Conservation (phyloP, 2,797 vertebrate genomes). For the Emydoidea blandingii region DNA sequence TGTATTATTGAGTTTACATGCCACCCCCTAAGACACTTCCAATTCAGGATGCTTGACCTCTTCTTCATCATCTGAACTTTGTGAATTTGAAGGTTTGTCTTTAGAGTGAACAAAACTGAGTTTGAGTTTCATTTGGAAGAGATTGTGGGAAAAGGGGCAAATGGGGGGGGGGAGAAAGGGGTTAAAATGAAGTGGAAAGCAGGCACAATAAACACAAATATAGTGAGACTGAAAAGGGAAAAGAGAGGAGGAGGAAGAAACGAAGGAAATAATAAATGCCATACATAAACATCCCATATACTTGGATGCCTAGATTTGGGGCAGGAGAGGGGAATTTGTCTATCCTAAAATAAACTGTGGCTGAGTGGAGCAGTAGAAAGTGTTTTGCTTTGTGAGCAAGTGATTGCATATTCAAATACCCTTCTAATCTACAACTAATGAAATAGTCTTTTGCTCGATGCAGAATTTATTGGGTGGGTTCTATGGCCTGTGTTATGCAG, state of each 20-base stretch:
- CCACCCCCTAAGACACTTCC: not conserved
- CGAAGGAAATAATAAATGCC: not conserved
- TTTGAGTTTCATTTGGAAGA: not conserved
- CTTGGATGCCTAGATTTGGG: not conserved
- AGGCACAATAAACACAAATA: not conserved
- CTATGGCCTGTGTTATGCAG: not conserved
- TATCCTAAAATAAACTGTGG: not conserved
- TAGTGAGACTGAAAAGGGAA: not conserved
- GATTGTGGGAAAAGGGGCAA: not conserved
- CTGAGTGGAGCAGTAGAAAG: not conserved
- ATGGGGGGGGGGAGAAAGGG: not conserved
- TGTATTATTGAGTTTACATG: not conserved
- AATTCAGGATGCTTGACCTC: not conserved
- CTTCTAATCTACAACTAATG: not conserved
- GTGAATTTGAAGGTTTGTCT: conserved; percentile 7
- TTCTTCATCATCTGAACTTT: not conserved
- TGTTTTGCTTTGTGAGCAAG: not conserved
- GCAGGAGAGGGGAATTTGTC: not conserved
- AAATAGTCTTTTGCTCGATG: not conserved
- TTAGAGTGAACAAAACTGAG: not conserved
- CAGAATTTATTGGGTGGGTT: not conserved
- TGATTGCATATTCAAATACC: not conserved
- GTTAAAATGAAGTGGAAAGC: not conserved
- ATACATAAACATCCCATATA: not conserved
- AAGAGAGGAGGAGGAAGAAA: not conserved